Evolutionary conservation across 2,113 vertebrate species (phyloP).

Genomic region (Rhagologus leucostigma): DNA sequence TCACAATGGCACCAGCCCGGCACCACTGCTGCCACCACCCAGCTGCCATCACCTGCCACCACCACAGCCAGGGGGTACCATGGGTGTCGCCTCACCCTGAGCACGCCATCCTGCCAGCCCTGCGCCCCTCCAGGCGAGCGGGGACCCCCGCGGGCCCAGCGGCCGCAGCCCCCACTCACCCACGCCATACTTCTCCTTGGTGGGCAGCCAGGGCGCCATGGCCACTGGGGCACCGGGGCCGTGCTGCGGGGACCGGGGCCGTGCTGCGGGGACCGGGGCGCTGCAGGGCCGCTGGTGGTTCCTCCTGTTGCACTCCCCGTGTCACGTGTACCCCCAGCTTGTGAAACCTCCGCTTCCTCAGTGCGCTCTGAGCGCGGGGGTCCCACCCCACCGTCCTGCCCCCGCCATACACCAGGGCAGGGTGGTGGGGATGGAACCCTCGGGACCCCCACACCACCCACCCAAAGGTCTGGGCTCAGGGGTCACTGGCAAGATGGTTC

Average conservation of each 20-base stretch:
- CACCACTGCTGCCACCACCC: not conserved
- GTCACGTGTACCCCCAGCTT: conserved; percentile 19
- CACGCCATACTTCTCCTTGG: conserved; percentile 47
- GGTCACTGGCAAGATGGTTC: not conserved
- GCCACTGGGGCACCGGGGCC: not conserved
- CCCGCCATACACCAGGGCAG: accelerated
- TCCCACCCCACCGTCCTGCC: accelerated
- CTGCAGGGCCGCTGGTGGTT: not conserved
- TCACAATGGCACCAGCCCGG: not conserved
- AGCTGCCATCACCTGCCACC: accelerated
- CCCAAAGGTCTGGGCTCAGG: accelerated
- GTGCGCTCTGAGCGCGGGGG: accelerated
- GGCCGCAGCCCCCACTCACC: not conserved
- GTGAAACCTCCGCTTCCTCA: conserved; percentile 43
- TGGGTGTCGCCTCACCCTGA: not conserved
- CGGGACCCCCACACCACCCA: accelerated
- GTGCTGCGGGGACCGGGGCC: accelerated
- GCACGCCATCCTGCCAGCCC: accelerated
- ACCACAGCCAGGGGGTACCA: accelerated
- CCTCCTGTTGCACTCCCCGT: not conserved
- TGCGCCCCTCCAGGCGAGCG: accelerated
- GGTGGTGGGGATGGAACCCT: not conserved
- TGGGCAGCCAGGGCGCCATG: conserved; percentile 54
- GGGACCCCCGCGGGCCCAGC: accelerated
- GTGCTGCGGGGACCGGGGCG: accelerated